These are phyloP conservation scores for Mastomys coucha DNA, from an alignment of 2,113 vertebrate species.

Conservation along the genomic window DNA sequence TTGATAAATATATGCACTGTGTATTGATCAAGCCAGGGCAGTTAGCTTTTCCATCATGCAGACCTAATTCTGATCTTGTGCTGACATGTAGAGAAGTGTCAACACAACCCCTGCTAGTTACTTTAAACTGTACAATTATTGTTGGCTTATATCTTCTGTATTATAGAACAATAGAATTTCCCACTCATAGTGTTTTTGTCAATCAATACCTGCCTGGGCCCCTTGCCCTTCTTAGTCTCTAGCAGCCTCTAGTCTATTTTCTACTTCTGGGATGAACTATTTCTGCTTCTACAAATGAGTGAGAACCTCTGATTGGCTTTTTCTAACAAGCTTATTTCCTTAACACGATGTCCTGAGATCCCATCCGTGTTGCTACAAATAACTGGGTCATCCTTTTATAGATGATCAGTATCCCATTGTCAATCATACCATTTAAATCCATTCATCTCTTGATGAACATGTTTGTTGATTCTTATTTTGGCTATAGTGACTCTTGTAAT, in stretches of 20 bases:
- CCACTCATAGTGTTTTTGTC: not conserved
- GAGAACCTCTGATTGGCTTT: not conserved
- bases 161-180: not conserved
- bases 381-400: not conserved
- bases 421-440: not conserved
- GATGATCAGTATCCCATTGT: not conserved
- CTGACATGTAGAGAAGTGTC: not conserved
- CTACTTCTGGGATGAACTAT: not conserved
- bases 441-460: not conserved
- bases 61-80: not conserved
- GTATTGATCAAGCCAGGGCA: not conserved
- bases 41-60: not conserved
- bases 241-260: not conserved
- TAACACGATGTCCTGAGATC: not conserved
- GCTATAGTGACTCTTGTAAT: not conserved
- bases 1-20: not conserved
- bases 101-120: not conserved
- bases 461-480: not conserved
- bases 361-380: not conserved
- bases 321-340: not conserved
- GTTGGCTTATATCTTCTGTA: not conserved
- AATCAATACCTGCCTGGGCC: too few relatives aligned
- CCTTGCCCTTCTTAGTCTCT: not conserved
- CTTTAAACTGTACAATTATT: not conserved
- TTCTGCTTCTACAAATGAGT: not conserved